Conservation (phyloP, 2,888 invertebrate genomes). For the Cheiracanthium punctorium region DNA sequence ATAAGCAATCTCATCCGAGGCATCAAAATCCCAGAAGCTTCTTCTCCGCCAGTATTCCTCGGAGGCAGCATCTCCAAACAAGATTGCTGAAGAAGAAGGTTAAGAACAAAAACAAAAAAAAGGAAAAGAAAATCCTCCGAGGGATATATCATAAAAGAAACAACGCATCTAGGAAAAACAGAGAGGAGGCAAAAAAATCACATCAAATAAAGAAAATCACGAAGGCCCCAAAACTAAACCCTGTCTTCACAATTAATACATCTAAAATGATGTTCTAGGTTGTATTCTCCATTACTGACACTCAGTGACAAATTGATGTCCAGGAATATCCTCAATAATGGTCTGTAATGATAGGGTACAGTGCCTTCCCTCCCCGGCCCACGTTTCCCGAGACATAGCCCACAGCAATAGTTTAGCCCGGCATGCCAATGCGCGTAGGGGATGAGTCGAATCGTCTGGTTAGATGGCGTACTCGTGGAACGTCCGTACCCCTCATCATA, state of each 20-base stretch:
- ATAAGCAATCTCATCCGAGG: no score
- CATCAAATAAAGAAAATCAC: neutral
- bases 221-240: neutral
- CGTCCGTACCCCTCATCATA: no score
- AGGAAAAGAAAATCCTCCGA: neutral
- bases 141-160: no score
- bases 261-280: conserved; percentile 25
- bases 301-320: conserved; percentile 52
- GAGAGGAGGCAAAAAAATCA: neutral
- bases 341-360: conserved; percentile 62
- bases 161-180: neutral
- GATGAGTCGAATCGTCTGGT: neutral
- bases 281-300: conserved; percentile 37
- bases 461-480: neutral
- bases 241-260: conserved; percentile 58
- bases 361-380: conserved; percentile 18
- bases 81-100: neutral
- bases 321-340: conserved; percentile 55
- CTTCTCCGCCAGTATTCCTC: no score
- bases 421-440: neutral
- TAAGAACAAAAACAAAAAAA: no score
- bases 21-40: no score
- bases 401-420: conserved; percentile 35
- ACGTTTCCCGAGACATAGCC: conserved; percentile 43
- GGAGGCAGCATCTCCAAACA: neutral